Evolutionary conservation across 2,113 vertebrate genomes (phyloP).

Genomic region (Blennius ocellaris): DNA sequence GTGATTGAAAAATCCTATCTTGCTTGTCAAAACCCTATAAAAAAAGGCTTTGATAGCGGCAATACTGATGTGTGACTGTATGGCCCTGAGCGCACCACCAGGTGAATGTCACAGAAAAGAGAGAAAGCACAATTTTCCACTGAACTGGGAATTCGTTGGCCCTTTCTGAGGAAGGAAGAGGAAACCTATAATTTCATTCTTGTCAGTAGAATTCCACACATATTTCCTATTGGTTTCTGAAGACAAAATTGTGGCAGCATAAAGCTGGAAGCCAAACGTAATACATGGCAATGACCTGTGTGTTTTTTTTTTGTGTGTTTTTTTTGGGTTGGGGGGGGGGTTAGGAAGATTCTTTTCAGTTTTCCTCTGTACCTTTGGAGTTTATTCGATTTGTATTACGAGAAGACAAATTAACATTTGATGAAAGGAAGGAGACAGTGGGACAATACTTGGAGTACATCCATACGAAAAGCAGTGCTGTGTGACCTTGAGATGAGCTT

Average conservation of each 20-base stretch:
- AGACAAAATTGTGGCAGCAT: constrained; percentile 14
- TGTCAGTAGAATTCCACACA: constrained; percentile 45
- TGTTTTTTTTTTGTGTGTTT: neutral
- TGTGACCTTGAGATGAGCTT: constrained; percentile 60
- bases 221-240: constrained; percentile 35
- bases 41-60: constrained; percentile 50
- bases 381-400: constrained; percentile 31
- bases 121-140: constrained; percentile 54
- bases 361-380: constrained; percentile 15
- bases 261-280: constrained; percentile 25
- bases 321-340: too few species aligned
- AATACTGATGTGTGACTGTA: constrained; percentile 63
- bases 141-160: constrained; percentile 57
- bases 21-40: constrained; percentile 61
- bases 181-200: constrained; percentile 28
- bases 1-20: constrained; percentile 72
- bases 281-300: constrained; percentile 14
- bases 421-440: constrained; percentile 24
- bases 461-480: constrained; percentile 36
- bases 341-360: constrained; percentile 12
- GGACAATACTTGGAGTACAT: constrained; percentile 36
- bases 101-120: constrained; percentile 76
- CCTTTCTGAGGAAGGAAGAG: constrained; percentile 36
- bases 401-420: constrained; percentile 11
- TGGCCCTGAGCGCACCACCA: constrained; percentile 55